phyloP scores from a whole-genome alignment of 2,113 vertebrate species.

The Thymallus thymallus region DNA sequence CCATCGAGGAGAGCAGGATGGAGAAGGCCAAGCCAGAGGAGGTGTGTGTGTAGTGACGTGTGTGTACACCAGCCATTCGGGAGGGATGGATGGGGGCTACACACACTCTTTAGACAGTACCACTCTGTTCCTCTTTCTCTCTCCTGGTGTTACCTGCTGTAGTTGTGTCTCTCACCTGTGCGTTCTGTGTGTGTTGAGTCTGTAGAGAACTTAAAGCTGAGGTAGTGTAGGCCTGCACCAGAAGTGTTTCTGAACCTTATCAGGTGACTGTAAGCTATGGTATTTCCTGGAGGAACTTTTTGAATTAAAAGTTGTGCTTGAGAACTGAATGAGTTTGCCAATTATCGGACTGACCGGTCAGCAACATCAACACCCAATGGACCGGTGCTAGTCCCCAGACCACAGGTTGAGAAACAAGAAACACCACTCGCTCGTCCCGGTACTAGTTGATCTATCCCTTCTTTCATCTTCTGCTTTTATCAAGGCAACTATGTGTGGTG shows the following conservation, averaged over 20 bases:
- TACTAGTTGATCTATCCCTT: background rate
- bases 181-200: constrained; percentile 9
- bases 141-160: constrained; percentile 51
- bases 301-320: background rate
- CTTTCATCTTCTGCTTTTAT: background rate
- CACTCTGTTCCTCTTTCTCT: constrained; percentile 25
- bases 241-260: background rate
- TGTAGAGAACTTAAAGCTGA: background rate
- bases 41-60: constrained; percentile 49
- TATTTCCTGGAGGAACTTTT: background rate
- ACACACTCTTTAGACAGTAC: constrained; percentile 22
- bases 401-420: background rate
- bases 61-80: background rate
- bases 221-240: background rate
- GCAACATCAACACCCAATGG: background rate
- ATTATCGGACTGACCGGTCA: background rate
- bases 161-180: constrained; percentile 36
- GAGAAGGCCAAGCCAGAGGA: constrained; percentile 83
- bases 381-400: background rate
- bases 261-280: background rate
- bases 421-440: background rate
- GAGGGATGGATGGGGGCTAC: constrained; percentile 8
- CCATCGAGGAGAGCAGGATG: constrained; percentile 88
- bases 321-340: background rate
- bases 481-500: background rate